A percentile compares a stretch with the other conserved stretches of the same genome.
Conservation (phyloP, 2,113 vertebrate genomes). For the Pleuronectes platessa region DNA sequence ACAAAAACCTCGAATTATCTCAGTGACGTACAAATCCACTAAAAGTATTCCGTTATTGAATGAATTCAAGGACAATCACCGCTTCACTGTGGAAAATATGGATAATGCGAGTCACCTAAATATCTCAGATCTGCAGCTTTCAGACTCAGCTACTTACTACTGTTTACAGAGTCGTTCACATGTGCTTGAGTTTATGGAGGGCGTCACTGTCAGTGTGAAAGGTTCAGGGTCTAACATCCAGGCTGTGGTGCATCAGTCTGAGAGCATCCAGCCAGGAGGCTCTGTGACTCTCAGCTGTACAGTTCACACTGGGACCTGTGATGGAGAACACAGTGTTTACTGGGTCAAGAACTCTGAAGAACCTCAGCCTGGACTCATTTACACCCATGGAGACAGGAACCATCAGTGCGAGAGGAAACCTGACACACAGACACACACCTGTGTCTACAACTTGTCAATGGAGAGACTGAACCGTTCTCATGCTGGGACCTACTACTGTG, state of each 20-base stretch:
- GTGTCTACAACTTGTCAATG: slow-evolving; percentile 47
- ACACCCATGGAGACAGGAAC: slow-evolving; percentile 37
- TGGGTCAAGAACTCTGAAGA: slow-evolving; percentile 54
- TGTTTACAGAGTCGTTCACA: slow-evolving; percentile 7
- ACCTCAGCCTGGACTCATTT: slow-evolving; percentile 54
- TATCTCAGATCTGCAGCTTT: slow-evolving; percentile 33
- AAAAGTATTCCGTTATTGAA: rapidly evolving
- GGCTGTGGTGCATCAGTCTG: slow-evolving; percentile 28
- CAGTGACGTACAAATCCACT: rapidly evolving
- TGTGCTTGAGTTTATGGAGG: background rate
- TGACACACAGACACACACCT: slow-evolving; percentile 40
- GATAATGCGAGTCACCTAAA: no score
- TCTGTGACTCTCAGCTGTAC: slow-evolving; percentile 62
- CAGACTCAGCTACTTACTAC: slow-evolving; percentile 65
- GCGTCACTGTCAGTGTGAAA: slow-evolving; percentile 18
- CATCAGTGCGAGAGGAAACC: slow-evolving; percentile 43
- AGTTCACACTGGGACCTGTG: slow-evolving; percentile 54
- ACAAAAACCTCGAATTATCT: no score
- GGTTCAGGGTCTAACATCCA: background rate
- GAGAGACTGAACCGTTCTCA: slow-evolving; percentile 10
- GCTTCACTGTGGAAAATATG: no score
- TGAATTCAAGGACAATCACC: no score
- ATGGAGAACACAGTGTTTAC: slow-evolving; percentile 63
- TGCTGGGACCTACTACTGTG: slow-evolving; percentile 48
- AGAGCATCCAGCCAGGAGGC: slow-evolving; percentile 43